Evolutionary conservation across 2,113 vertebrate species (phyloP).

Genomic region (Ictalurus furcatus): DNA sequence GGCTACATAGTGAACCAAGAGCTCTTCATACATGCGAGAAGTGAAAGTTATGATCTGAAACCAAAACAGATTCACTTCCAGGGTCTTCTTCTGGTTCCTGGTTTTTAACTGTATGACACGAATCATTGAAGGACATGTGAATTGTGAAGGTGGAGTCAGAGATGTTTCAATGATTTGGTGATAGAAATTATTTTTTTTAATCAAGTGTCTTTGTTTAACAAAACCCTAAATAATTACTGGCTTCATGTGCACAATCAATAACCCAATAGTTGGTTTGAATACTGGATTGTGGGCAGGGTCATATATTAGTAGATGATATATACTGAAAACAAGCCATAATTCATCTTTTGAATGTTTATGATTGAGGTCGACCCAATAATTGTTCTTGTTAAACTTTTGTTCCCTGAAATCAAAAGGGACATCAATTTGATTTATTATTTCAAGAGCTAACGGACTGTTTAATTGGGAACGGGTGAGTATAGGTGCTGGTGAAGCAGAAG

Average conservation of each 20-base stretch:
- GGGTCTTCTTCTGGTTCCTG: conserved; percentile 49
- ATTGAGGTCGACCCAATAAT: not conserved
- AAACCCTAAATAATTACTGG: not conserved
- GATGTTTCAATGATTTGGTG: not conserved
- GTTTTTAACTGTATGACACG: not conserved
- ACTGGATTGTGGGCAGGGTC: not conserved
- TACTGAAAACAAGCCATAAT: not conserved
- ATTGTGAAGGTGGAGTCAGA: not conserved
- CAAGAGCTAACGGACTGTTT: not conserved
- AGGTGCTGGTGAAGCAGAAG: conserved; percentile 75
- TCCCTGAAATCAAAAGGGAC: not conserved
- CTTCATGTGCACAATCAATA: not conserved
- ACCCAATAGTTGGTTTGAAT: not conserved
- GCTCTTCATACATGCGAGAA: conserved; percentile 35
- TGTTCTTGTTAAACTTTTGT: not conserved
- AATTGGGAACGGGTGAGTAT: conserved; percentile 24
- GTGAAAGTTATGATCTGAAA: conserved; percentile 25
- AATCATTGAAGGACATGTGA: not conserved
- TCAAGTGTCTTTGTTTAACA: not conserved
- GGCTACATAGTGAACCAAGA: conserved; percentile 5
- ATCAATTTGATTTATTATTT: not conserved
- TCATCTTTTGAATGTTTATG: not conserved
- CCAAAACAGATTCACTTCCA: conserved; percentile 49
- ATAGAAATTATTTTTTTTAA: not conserved
- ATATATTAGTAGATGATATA: not conserved